Percentiles rank a stretch among this genome's conserved stretches.
phyloP scores from a whole-genome alignment of 2,113 vertebrate genomes.

The Leiothrix lutea region DNA sequence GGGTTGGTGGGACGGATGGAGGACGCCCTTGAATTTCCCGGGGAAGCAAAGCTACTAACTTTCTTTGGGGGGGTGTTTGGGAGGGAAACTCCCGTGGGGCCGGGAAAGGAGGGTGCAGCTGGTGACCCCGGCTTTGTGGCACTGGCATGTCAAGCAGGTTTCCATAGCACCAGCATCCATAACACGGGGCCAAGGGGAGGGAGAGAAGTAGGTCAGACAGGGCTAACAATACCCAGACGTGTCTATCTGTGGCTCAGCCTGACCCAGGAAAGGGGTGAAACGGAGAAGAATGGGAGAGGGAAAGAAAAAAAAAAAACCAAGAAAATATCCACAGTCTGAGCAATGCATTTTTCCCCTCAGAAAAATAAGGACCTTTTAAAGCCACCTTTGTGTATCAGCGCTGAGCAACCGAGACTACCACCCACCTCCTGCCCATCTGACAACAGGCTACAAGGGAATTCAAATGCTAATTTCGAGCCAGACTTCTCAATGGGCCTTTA shows the following conservation, averaged over 20 bases:
- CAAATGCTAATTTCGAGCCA: conserved; percentile 52
- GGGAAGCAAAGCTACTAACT: neutral
- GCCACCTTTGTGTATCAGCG: conserved; percentile 36
- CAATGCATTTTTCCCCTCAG: neutral
- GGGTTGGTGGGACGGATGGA: neutral
- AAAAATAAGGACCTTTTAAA: conserved; percentile 16
- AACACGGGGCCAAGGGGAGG: conserved; percentile 3
- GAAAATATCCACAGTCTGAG: neutral
- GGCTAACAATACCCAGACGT: conserved; percentile 38
- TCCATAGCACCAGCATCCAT: conserved; percentile 62
- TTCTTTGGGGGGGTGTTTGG: neutral
- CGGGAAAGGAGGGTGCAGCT: neutral
- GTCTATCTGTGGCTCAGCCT: neutral
- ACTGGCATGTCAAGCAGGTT: conserved; percentile 36
- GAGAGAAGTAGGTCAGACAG: conserved; percentile 60
- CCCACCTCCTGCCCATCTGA: conserved; percentile 50
- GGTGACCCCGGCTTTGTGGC: conserved; percentile 32
- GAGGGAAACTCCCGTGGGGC: neutral
- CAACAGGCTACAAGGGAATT: conserved; percentile 32
- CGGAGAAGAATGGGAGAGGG: neutral
- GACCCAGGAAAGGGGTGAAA: neutral
- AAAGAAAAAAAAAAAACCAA: neutral
- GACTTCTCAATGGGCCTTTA: conserved; percentile 48
- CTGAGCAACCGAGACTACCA: neutral
- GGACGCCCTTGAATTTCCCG: neutral